Conservation (phyloP, 1,140 invertebrate genomes). For the Sarcophaga peregrina region DNA sequence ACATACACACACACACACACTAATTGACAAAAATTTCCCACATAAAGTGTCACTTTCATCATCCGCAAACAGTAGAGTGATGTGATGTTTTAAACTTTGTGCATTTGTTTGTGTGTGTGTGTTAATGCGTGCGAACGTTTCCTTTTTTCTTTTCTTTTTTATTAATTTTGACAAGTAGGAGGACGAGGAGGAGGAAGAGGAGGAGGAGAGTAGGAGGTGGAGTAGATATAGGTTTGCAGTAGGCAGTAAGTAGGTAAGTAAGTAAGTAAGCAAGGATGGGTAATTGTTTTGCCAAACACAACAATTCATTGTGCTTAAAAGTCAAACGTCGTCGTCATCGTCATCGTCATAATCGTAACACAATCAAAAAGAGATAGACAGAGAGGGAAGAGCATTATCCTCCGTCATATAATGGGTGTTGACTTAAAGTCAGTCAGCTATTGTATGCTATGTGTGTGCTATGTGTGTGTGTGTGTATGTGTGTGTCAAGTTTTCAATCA, state of each 20-base stretch:
- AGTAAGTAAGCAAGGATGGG: background rate
- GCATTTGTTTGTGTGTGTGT: no score
- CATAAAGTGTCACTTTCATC: background rate
- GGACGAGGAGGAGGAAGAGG: background rate
- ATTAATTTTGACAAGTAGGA: background rate
- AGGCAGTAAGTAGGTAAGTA: no score
- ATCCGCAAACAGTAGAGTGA: background rate
- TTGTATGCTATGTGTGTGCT: no score
- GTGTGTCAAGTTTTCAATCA: slow-evolving; percentile 24
- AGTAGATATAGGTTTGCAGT: no score
- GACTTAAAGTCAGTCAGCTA: background rate
- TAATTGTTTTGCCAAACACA: slow-evolving; percentile 20
- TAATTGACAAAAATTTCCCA: background rate
- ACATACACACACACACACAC: background rate
- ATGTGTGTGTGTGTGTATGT: background rate
- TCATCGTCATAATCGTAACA: background rate
- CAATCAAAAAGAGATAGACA: background rate
- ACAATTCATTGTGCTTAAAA: background rate
- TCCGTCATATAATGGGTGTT: slow-evolving; percentile 13
- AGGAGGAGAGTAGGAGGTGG: no score
- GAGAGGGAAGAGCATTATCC: background rate
- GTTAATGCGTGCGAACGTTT: background rate
- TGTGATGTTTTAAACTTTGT: no score
- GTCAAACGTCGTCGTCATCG: background rate
- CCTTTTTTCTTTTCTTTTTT: background rate